Evolutionary conservation across 2,888 invertebrate species (phyloP).

Genomic region (Heliconius aoede): DNA sequence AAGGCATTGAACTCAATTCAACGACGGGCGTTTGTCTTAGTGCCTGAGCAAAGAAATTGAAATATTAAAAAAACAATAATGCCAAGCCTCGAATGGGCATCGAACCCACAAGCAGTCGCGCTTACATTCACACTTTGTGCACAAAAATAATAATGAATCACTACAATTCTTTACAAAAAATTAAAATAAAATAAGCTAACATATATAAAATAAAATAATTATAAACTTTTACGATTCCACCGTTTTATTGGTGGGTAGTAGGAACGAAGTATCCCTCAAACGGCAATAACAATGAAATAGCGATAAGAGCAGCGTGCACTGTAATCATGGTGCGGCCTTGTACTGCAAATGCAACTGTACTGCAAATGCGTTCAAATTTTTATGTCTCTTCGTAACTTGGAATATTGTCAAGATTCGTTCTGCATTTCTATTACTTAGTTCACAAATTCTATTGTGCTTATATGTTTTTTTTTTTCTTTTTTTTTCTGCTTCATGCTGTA

Average conservation of each 20-base stretch:
- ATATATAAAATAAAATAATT: background rate
- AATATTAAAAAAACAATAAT: too few species aligned
- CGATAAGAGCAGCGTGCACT: slow-evolving; percentile 40
- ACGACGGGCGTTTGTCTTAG: too few species aligned
- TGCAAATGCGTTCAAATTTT: slow-evolving; percentile 33
- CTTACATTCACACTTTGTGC: too few species aligned
- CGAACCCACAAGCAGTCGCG: too few species aligned
- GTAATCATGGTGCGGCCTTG: slow-evolving; percentile 47
- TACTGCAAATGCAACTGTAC: slow-evolving; percentile 28
- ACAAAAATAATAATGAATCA: background rate
- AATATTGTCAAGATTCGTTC: slow-evolving; percentile 44
- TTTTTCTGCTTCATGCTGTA: too few species aligned
- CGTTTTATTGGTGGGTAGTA: background rate
- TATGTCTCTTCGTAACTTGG: slow-evolving; percentile 37
- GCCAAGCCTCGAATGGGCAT: too few species aligned
- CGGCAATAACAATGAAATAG: slow-evolving; percentile 36
- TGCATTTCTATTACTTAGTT: background rate
- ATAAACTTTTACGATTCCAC: background rate
- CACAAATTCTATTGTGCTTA: background rate
- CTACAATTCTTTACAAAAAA: background rate
- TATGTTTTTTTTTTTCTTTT: too few species aligned
- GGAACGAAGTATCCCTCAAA: slow-evolving; percentile 5
- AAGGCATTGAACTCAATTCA: too few species aligned
- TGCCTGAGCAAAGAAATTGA: too few species aligned
- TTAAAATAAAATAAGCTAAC: background rate